Conservation (phyloP, 2,113 vertebrate species). For the Elgaria multicarinata region DNA sequence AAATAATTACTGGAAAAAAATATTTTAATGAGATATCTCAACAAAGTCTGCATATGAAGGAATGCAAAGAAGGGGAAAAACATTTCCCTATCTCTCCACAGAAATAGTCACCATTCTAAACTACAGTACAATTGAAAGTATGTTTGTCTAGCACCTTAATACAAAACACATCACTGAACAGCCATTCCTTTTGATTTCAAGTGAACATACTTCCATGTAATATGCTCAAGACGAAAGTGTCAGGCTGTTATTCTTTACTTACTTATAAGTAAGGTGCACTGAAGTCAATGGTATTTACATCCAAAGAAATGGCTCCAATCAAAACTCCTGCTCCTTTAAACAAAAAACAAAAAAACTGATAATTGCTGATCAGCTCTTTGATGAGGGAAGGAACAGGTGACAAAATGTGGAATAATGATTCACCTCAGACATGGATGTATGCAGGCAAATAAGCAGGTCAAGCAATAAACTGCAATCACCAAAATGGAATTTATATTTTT, state of each 20-base stretch:
- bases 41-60: slow-evolving; percentile 48
- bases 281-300: not conserved
- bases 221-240: not conserved
- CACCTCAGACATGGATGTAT: not conserved
- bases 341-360: not conserved
- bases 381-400: not conserved
- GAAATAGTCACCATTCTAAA: not conserved
- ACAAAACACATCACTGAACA: not conserved
- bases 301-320: not conserved
- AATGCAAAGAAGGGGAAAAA: slow-evolving; percentile 23
- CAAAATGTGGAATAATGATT: not conserved
- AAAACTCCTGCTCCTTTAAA: not conserved
- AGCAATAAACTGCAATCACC: not conserved
- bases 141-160: not conserved
- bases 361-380: not conserved
- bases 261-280: not conserved
- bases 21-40: slow-evolving; percentile 48
- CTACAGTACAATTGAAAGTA: not conserved
- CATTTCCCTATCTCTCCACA: slow-evolving; percentile 17
- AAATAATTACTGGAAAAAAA: slow-evolving; percentile 66
- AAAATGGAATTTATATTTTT: not conserved
- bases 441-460: not conserved
- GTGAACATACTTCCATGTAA: not conserved
- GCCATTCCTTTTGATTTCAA: not conserved
- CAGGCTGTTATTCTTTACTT: not conserved